Evolutionary conservation across 2,113 vertebrate species (phyloP), one percentile per base, ranked within the genome.

Genomic region (Psettodes erumei): DNA sequence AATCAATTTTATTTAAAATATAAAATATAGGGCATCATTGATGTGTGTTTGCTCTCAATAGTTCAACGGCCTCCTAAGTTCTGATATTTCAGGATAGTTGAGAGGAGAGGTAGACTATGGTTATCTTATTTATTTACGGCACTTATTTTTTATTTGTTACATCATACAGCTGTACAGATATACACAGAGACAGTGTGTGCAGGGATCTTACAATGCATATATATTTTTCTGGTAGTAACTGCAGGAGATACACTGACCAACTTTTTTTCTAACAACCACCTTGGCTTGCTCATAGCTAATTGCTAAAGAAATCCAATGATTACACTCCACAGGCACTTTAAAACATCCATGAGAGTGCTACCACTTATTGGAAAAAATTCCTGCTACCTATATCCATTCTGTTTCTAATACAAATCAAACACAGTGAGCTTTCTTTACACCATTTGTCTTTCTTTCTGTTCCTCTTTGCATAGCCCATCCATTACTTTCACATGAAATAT

Each of bases 401-500:
- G 88, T 91, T 94, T 93, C 91, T 93, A 94, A 94, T 93, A 93
- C 91, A 93, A 94, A 94, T 94, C 92, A 93, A 94, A 94, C 91
- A 93, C 61, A 47, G 83, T 74, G 74, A 68, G 86, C 77, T 90
- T 88, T 92, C 92, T 85, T 91, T 92, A n/a, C 86, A 88, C 90
- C 90, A 92, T 94, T 95, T 93, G 93, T 93, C 91, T 94, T 90
- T 92, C 89, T 92, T 90, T 91, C 91, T 86, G 82, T 84, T 88
- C 90, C 89, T 93, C 91, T 94, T 94, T 93, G 92, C 94, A 94
- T 94, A 94, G 85, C 90, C 90, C 92, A 94, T 94, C 93, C 93
- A 94, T 94, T 94, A 94, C 94, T 91, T 93, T 93, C 94, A 96
- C 95, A 96, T 93, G 94, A 96, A 96, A 96, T 94, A 94, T 93